Base-by-base conservation (phyloP, 2,113 vertebrate genomes). In the Antechinus flavipes region DNA sequence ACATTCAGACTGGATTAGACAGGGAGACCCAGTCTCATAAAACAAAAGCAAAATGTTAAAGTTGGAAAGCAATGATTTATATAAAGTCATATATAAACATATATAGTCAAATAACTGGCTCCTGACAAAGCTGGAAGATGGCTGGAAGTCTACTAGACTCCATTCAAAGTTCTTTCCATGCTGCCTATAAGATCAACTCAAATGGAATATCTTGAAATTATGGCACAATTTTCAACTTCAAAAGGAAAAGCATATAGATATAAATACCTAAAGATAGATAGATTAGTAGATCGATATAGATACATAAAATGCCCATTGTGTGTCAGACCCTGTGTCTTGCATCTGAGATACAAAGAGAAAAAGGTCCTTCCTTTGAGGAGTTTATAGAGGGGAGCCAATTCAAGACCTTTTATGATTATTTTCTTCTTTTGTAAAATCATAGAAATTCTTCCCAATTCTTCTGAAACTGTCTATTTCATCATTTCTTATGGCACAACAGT, bases 201-300 rank as follows among this genome's bases (percentile, higher is more conserved):
- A 6, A 49, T 0, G 6, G 12, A 56, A 52, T 94, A 52, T 92
- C 93, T 91, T 90, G 26, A 95, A 93, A 92, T 47, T 0, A 22
- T 5, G 89, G 47, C 53, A 58, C 0, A 89, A n/a, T 46, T 94
- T 35, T 92, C 22, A 89, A 47, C 46, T 58, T 50, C 19, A 84
- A 94, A 23, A 94, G 56, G 90, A 92, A 94, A 90, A 91, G 58
- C 50, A 52, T 52, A 52, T 52, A 52, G 50, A 52, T 52, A 52
- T 52, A 52, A 52, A 52, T 52, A 52, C 50, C 50, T 52, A 52
- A 52, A 52, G 10, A 11, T 52, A 52, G 50, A 52, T 52, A 52
- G 50, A 50, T 50, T 8, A 4, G 10, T 52, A 52, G 50, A 11
- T 49, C 49, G 7, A 49, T 49, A 49, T 49, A 49, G 50, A 52